These are phyloP conservation scores for Automeris io DNA, from an alignment of 2,888 invertebrate species.

Conservation along the genomic window DNA sequence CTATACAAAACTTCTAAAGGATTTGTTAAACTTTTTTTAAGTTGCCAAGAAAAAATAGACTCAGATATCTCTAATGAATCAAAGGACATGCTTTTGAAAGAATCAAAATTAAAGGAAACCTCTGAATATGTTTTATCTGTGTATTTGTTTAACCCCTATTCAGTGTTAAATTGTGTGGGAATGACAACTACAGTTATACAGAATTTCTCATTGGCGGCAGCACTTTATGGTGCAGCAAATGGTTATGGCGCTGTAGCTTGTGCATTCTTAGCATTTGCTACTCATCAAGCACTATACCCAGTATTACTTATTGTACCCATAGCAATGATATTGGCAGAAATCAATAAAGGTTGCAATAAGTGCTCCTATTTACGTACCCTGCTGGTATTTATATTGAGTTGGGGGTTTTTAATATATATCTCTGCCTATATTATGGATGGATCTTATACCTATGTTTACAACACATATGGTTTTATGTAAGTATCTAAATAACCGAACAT, in stretches of 20 bases:
- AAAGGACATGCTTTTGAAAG: constrained; percentile 69
- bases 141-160: constrained; percentile 93
- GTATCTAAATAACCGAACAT: constrained; percentile 35
- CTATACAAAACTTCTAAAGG: constrained; percentile 83
- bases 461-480: constrained; percentile 90
- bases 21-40: constrained; percentile 78
- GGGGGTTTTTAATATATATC: constrained; percentile 74
- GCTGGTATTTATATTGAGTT: constrained; percentile 68
- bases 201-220: constrained; percentile 87
- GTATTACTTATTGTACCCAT: constrained; percentile 89
- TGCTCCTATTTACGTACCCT: constrained; percentile 69
- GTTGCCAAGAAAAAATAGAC: constrained; percentile 70
- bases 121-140: constrained; percentile 84
- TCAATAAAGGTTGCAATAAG: constrained; percentile 65
- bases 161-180: constrained; percentile 90
- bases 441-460: constrained; percentile 80
- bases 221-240: constrained; percentile 83
- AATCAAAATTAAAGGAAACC: constrained; percentile 76
- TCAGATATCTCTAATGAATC: constrained; percentile 77
- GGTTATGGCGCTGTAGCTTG: constrained; percentile 79
- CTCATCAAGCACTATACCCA: constrained; percentile 90
- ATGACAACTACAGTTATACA: constrained; percentile 93
- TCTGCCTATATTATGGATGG: constrained; percentile 81
- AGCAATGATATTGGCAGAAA: constrained; percentile 81
- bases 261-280: constrained; percentile 84